Evolutionary conservation across 2,888 invertebrate genomes (phyloP).

Genomic region (Troides oblongomaculatus): DNA sequence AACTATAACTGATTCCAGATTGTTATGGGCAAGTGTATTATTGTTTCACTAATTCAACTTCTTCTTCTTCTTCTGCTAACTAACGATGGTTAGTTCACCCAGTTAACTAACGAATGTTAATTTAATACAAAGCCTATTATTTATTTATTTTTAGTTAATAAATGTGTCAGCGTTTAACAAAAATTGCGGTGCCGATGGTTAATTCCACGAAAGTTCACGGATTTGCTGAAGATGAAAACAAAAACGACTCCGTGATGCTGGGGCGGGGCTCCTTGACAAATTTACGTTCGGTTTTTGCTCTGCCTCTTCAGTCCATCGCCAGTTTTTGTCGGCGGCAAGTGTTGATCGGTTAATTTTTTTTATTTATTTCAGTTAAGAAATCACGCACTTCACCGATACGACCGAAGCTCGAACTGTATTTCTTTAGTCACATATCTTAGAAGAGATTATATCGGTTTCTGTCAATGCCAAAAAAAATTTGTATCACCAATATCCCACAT

Average conservation of each 20-base stretch:
- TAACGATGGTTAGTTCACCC: too few relatives aligned
- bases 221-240: constrained; percentile 9
- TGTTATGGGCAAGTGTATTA: too few relatives aligned
- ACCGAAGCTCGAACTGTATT: constrained; percentile 46
- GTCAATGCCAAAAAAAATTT: constrained; percentile 4
- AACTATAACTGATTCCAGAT: too few relatives aligned
- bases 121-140: too few relatives aligned
- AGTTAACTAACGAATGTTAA: too few relatives aligned
- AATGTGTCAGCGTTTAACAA: too few relatives aligned
- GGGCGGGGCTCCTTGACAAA: constrained; percentile 41
- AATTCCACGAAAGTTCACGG: constrained; percentile 10
- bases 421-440: constrained; percentile 28
- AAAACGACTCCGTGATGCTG: constrained; percentile 12
- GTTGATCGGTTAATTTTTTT: constrained; percentile 46
- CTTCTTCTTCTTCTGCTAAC: too few relatives aligned
- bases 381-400: constrained; percentile 53
- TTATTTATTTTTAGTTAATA: too few relatives aligned
- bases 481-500: constrained; percentile 8
- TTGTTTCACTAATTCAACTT: too few relatives aligned
- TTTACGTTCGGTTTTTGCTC: constrained; percentile 41
- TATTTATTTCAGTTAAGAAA: constrained; percentile 41
- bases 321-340: constrained; percentile 47
- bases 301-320: constrained; percentile 34
- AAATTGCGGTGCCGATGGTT: neutral
- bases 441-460: constrained; percentile 13